Conservation (phyloP, 2,888 invertebrate genomes). For the Eilema caniola region DNA sequence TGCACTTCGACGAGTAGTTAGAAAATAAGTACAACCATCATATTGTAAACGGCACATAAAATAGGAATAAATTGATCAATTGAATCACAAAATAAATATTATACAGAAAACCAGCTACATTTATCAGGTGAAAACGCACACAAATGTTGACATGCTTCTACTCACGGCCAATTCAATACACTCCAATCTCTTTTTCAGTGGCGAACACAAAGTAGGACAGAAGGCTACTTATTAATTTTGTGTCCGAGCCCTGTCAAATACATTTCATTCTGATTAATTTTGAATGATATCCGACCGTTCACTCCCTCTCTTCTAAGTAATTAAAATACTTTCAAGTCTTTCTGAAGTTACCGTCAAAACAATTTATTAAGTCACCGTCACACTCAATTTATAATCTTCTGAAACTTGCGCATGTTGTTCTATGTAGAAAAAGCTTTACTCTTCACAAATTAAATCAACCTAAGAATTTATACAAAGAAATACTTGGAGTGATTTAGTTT, state of each 20-base stretch:
- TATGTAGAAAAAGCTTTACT: background rate
- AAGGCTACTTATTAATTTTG: background rate
- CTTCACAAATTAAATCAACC: background rate
- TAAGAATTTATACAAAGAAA: background rate
- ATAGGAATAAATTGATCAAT: too few relatives aligned
- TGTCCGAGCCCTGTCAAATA: background rate
- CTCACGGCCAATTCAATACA: too few relatives aligned
- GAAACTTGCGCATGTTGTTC: background rate
- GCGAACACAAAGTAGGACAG: background rate
- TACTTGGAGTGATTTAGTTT: background rate
- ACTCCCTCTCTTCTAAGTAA: slow-evolving; percentile 22
- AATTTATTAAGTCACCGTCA: slow-evolving; percentile 2
- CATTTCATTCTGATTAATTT: slow-evolving; percentile 8
- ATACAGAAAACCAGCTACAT: too few relatives aligned
- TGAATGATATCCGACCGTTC: slow-evolving; percentile 14
- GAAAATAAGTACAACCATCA: too few relatives aligned
- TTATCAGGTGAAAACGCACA: too few relatives aligned
- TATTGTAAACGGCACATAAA: too few relatives aligned
- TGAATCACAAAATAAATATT: too few relatives aligned
- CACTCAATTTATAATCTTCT: slow-evolving; percentile 6
- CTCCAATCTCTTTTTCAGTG: too few relatives aligned
- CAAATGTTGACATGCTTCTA: too few relatives aligned
- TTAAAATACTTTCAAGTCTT: slow-evolving; percentile 35
- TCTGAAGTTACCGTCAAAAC: slow-evolving; percentile 20
- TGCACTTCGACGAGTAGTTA: too few relatives aligned